Evolutionary conservation across 2,797 vertebrate species (phyloP).

Genomic region (Muscicapa comitata): DNA sequence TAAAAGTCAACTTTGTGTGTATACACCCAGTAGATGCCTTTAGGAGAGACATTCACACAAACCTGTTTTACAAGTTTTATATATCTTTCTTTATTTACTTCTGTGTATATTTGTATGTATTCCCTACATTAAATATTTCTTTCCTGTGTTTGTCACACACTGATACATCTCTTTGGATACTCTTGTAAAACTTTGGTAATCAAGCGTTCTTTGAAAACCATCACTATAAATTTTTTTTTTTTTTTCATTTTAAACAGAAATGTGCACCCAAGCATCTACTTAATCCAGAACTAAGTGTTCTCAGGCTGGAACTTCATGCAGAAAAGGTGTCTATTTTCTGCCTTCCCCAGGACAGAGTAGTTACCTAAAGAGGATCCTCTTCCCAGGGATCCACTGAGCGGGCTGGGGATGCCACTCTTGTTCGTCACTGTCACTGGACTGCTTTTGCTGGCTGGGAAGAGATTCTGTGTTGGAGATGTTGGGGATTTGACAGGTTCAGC

Average conservation of each 20-base stretch:
- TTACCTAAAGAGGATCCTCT: constrained; percentile 90
- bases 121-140: not conserved
- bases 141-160: not conserved
- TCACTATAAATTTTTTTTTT: not conserved
- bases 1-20: not conserved
- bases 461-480: constrained; percentile 85
- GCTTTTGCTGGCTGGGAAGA: constrained; percentile 85
- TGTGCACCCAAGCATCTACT: not conserved
- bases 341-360: not conserved
- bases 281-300: not conserved
- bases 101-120: not conserved
- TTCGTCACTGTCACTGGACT: constrained; percentile 82
- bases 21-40: not conserved
- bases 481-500: constrained; percentile 85
- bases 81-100: not conserved
- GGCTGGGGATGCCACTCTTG: constrained; percentile 90
- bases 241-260: not conserved
- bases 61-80: not conserved
- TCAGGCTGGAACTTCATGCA: not conserved
- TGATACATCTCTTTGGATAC: not conserved
- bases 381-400: constrained; percentile 79
- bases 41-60: not conserved
- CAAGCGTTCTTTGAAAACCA: not conserved
- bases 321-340: not conserved
- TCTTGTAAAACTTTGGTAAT: not conserved